These are phyloP conservation scores for Trialeurodes vaporariorum DNA, from an alignment of 1,140 invertebrate species.

Conservation along the genomic window DNA sequence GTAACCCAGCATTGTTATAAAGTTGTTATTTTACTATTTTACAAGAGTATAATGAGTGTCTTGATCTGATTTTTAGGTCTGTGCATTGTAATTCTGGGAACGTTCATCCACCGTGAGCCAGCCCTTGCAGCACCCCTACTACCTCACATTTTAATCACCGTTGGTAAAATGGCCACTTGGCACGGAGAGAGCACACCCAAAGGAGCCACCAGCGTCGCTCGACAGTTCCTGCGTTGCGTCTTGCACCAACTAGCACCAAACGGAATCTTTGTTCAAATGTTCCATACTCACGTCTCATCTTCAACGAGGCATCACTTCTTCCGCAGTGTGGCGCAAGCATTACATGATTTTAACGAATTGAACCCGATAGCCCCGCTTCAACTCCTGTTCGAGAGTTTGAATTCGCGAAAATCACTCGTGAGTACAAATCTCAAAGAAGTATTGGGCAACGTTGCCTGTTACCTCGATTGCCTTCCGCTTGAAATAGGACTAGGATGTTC, in stretches of 20 bases:
- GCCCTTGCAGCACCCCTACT: slow-evolving; percentile 82
- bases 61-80: too few species aligned
- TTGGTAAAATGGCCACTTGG: not conserved
- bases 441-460: slow-evolving; percentile 80
- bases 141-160: slow-evolving; percentile 71
- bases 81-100: slow-evolving; percentile 85
- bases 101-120: slow-evolving; percentile 92
- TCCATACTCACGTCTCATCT: slow-evolving; percentile 67
- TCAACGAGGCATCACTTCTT: slow-evolving; percentile 63
- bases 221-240: slow-evolving; percentile 92
- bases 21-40: too few species aligned
- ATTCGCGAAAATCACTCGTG: slow-evolving; percentile 75
- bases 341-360: slow-evolving; percentile 94
- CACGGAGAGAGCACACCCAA: slow-evolving; percentile 39
- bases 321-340: slow-evolving; percentile 79
- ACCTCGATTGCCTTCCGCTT: slow-evolving; percentile 80
- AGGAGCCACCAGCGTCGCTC: slow-evolving; percentile 80
- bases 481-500: slow-evolving; percentile 60
- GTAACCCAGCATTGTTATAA: too few species aligned
- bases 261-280: slow-evolving; percentile 92
- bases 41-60: too few species aligned
- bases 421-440: slow-evolving; percentile 60
- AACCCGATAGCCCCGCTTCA: slow-evolving; percentile 90
- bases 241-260: slow-evolving; percentile 93
- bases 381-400: slow-evolving; percentile 75